phyloP scores from a whole-genome alignment of 2,113 vertebrate genomes.

The Phyllostomus discolor region DNA sequence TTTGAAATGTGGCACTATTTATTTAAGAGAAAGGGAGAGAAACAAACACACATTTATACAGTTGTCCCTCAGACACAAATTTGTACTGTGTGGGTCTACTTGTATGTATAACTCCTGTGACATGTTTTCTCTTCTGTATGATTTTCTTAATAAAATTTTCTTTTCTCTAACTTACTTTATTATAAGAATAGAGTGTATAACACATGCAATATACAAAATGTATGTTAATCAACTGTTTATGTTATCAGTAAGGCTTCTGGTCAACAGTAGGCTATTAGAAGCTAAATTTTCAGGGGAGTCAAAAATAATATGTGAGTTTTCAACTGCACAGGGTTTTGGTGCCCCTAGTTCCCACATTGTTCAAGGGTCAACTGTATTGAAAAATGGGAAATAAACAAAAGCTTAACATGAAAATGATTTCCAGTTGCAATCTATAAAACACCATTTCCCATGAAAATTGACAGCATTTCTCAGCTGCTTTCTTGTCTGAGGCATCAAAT shows the following conservation, averaged over 20 bases:
- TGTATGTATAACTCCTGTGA: background rate
- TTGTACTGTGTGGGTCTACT: background rate
- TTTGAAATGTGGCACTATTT: background rate
- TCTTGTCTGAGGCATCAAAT: background rate
- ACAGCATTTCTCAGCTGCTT: background rate
- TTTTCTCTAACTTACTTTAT: background rate
- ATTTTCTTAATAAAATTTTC: background rate
- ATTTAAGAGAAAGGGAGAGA: background rate
- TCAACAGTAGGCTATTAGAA: background rate
- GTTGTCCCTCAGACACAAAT: background rate
- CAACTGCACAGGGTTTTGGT: background rate
- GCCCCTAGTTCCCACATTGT: background rate
- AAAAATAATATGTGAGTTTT: background rate
- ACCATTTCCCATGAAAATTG: background rate
- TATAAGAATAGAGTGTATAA: background rate
- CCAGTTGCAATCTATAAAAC: background rate
- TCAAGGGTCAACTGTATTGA: background rate
- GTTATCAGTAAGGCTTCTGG: background rate
- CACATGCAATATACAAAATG: background rate
- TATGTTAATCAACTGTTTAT: background rate
- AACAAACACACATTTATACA: background rate
- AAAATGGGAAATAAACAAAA: background rate
- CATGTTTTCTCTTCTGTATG: background rate
- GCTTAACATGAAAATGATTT: slow-evolving; percentile 5
- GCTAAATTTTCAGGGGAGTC: background rate